Base-by-base conservation (phyloP, 2,888 invertebrate genomes). In the Drosophila suboccidentalis region DNA sequence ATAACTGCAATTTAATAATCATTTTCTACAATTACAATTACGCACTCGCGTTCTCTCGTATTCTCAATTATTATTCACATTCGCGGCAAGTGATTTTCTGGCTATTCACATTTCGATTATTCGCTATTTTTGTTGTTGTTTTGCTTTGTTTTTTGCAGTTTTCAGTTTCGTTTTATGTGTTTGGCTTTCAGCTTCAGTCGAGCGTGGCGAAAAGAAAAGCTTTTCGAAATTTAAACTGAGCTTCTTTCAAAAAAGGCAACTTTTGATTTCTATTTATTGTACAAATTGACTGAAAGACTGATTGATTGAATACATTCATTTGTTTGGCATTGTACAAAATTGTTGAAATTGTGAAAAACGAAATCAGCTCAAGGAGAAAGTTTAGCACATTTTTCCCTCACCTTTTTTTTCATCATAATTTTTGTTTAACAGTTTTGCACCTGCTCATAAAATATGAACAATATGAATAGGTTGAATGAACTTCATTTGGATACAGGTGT, bases 361-460 rank as follows among this genome's bases (percentile, higher is more conserved):
- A 77, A 74, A 80, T 77, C 68, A 62, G 71, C 58, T 51, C 55
- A 61, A 47, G 68, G 81, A 78, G 83, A 84, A 87, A 84, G 87
- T 74, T 71, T 77, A 83, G 75, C 80, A 87, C 72, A 69, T 71
- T 61, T 67, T 67, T 17, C 38, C 38, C 54, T 54, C 58, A 61
- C 51, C 51, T 51, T 69, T 68, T 44, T 50, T 26, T 13, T 26
- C n/a, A 11, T 39, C 11, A 26, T 22, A 41, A 13, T 36, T 36
- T 15, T 47, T 32, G 29, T 34, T 55, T 44, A 60, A 60, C 64
- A 55, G 38, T 44, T 72, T 67, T 61, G 76, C 75, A 76, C 68
- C 72, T 76, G 64, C 47, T 39, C 13, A 57, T 34, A 58, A 57
- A 69, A 36, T 32, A 51, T 43, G 44, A 58, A 55, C 15, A 60